These are phyloP conservation scores for Poliocrania exsul DNA, from an alignment of 2,797 vertebrate genomes.

Conservation along the genomic window DNA sequence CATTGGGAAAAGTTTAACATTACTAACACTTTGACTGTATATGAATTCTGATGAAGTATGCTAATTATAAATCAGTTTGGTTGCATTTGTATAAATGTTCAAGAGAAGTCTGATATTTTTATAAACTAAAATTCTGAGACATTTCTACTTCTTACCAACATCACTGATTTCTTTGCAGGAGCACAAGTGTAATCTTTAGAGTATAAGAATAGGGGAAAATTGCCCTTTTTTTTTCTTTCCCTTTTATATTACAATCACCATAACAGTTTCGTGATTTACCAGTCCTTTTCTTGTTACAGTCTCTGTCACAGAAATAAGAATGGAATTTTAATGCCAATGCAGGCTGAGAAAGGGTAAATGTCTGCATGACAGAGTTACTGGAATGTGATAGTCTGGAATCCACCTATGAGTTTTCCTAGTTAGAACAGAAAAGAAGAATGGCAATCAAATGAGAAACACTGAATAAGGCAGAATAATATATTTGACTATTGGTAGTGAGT, in stretches of 20 bases:
- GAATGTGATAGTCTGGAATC: neutral
- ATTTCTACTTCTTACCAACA: neutral
- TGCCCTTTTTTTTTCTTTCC: neutral
- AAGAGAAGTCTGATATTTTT: neutral
- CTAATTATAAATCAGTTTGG: constrained; percentile 19
- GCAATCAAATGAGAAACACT: neutral
- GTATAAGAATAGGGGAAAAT: constrained; percentile 30
- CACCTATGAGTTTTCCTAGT: neutral
- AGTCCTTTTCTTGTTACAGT: neutral
- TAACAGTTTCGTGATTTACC: constrained; percentile 8
- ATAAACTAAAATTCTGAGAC: neutral
- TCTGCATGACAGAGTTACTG: neutral
- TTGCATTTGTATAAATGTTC: neutral
- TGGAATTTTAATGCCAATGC: neutral
- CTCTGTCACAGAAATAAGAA: constrained; percentile 4
- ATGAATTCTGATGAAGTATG: neutral
- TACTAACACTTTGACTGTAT: neutral
- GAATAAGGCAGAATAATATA: neutral
- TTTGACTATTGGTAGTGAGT: neutral
- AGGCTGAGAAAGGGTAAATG: neutral
- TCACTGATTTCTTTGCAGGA: neutral
- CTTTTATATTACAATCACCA: neutral
- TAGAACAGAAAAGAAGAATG: neutral
- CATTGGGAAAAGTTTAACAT: neutral
- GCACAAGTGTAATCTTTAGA: neutral